These are phyloP conservation scores for Ciconia nigra DNA, from an alignment of 2,797 vertebrate genomes.

Conservation along the genomic window DNA sequence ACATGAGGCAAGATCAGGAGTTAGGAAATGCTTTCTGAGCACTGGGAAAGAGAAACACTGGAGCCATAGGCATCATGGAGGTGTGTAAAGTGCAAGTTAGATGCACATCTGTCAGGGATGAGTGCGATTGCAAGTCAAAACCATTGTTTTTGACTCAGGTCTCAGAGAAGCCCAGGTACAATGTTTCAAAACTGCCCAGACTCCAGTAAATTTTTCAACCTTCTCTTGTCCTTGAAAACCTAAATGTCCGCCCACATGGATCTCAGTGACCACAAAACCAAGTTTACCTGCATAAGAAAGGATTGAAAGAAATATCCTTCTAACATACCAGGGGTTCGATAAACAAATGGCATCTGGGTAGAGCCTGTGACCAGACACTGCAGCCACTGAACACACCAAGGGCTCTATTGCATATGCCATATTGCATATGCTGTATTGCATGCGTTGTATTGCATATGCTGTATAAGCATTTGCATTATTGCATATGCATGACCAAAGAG, in stretches of 20 bases:
- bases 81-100: neutral
- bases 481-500: rapidly evolving
- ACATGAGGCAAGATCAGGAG: neutral
- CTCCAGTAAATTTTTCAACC: neutral
- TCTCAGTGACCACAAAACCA: neutral
- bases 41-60: neutral
- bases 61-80: rapidly evolving
- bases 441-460: rapidly evolving
- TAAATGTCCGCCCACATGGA: neutral
- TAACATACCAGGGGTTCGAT: rapidly evolving
- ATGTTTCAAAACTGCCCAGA: neutral
- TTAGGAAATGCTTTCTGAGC: neutral
- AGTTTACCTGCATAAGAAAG: neutral
- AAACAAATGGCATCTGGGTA: too few relatives aligned
- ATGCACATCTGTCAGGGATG: neutral
- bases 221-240: neutral
- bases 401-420: rapidly evolving
- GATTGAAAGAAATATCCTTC: neutral
- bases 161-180: neutral
- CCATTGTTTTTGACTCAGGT: neutral
- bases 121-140: neutral
- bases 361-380: neutral
- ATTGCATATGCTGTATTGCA: rapidly evolving
- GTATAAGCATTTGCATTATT: rapidly evolving
- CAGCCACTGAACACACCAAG: neutral